Evolutionary conservation across 1,140 invertebrate genomes (phyloP), one percentile per base, ranked within the genome.

Genomic region (Amphibalanus amphitrite): DNA sequence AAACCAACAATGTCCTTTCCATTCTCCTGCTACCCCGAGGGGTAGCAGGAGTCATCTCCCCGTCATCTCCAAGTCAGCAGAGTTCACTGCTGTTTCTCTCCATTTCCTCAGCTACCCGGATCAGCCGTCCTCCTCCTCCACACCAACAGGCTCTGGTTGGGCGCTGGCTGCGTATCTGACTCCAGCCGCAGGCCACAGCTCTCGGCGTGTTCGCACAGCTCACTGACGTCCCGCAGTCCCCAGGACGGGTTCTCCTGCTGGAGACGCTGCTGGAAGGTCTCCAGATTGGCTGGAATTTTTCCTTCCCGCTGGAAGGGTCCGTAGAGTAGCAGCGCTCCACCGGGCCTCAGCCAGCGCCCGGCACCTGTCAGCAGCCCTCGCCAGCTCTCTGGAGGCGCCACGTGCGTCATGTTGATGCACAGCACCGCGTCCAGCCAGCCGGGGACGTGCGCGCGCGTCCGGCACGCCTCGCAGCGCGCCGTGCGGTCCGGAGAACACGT

Each of bases 381-480:
- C n/a, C 65, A 67, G 28, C 65, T 20, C 17, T 3, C 65, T 26
- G 65, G 1, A 8, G n/a, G 65, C 17, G 65, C 4, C 17, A 67
- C 65, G 65, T 67, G 65, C 65, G 28, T 26, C 65, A 67, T 26
- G 65, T 67, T 67, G 17, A 28, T 26, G 17, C 65, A 67, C 65
- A 67, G 65, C 65, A 67, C 26, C 23, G 65, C 65, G 65, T 67
- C 26, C 65, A 67, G 65, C 65, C 65, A 67, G 65, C 65, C 65
- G 65, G 1, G 6, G 13, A 23, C 47, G 47, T 59, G 47, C 47
- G 47, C 47, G 6, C 47, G 47, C 47, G 47, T 59, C 1, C 47
- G 47, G 17, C 47, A 59, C 47, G 47, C 47, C 47, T 59, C 47
- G 20, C 47, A 59, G 13, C 13, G 1, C 10, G 17, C 47, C 10